Base-by-base conservation (phyloP, 2,888 invertebrate genomes). In the Enoplolaimus lenunculus region DNA sequence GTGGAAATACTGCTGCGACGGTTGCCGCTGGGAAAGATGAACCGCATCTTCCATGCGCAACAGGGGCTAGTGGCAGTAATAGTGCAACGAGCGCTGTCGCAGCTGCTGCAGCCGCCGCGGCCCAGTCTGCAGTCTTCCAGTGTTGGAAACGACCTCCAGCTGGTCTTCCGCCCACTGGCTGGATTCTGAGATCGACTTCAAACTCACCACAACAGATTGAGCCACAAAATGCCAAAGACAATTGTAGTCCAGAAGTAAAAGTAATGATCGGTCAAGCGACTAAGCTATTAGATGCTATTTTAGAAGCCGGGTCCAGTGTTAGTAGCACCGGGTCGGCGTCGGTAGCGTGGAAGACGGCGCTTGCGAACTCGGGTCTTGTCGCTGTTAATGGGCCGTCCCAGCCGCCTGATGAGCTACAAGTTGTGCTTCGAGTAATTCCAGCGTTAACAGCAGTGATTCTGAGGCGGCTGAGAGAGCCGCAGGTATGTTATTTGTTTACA, bases 361-460 rank as follows among this genome's bases (percentile, higher is more conserved):
- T 34, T 2, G 30, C 67, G 3, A n/a, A n/a, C 33, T 67, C 67
- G n/a, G n/a, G n/a, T n/a, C 30, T 2, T 2, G n/a, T n/a, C 2
- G 67, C 64, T 62, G 28, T 30, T 67, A n/a, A 3, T 29, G 2
- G n/a, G 2, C 2, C 31, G 7, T 26, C 67, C 2, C 31, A 34
- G 30, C 3, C 21, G 33, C 30, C 30, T 3, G 64, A 62, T 13
- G 28, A 62, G 30, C n/a, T 3, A 26, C 28, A 62, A 62, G 3
- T n/a, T 13, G 77, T 75, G 81, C 81, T 45, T 7, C 45, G 21
- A 21, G 7, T 45, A 13, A 45, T 45, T 7, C 45, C 45, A 21
- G 7, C 45, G 21, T 45, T 45, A 45, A 45, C 45, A 13, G 21
- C 21, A 13, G 45, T 45, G 21, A 45, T 45, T 21, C 45, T 45